These are phyloP conservation scores for Arenaria interpres DNA, from an alignment of 2,113 vertebrate species.

Conservation along the genomic window DNA sequence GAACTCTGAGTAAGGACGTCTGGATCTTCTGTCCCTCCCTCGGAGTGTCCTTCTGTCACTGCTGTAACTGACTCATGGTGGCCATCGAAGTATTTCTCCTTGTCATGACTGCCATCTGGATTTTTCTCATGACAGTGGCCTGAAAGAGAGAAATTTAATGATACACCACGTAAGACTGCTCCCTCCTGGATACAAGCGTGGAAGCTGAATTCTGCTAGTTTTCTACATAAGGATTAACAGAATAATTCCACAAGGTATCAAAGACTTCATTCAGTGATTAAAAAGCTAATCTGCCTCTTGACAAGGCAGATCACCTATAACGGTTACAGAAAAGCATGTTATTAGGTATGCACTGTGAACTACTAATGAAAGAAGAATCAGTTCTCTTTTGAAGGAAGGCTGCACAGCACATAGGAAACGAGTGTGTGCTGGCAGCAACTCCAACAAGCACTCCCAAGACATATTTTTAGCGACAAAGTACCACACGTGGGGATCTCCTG, in stretches of 20 bases:
- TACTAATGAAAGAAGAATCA: not conserved
- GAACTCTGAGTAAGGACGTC: slow-evolving; percentile 51
- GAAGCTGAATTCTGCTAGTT: not conserved
- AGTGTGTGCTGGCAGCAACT: not conserved
- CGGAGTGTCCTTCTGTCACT: slow-evolving; percentile 50
- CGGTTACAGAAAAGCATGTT: not conserved
- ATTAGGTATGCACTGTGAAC: not conserved
- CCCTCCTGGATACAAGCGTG: not conserved
- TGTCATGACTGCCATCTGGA: slow-evolving; percentile 61
- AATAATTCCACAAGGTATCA: not conserved
- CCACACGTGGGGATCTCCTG: not conserved
- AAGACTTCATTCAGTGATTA: not conserved
- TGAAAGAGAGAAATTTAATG: slow-evolving; percentile 61
- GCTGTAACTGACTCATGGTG: slow-evolving; percentile 36
- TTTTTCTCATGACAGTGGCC: slow-evolving; percentile 75
- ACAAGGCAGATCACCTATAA: not conserved
- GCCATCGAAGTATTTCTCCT: slow-evolving; percentile 75
- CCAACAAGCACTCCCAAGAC: not conserved
- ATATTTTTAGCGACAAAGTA: not conserved
- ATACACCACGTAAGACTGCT: not conserved
- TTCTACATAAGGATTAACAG: not conserved
- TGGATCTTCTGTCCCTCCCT: slow-evolving; percentile 32
- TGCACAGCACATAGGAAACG: not conserved
- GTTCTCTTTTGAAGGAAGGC: not conserved
- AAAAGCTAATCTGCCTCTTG: not conserved